Base-by-base conservation (phyloP, 1,140 invertebrate genomes). In the Saxidomus purpurata region DNA sequence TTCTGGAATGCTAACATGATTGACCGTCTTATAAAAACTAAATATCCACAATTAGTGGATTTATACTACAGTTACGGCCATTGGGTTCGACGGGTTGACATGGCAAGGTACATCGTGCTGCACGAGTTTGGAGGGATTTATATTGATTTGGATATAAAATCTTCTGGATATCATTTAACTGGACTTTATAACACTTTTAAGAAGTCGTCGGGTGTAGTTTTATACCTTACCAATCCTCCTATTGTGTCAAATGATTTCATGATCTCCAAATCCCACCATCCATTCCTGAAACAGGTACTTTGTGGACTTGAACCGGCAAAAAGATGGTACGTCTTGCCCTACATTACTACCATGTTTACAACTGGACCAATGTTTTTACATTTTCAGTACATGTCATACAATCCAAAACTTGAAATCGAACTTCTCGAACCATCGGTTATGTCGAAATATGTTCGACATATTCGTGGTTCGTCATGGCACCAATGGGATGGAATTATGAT, bases 291-390 rank as follows among this genome's bases (percentile, higher is more conserved):
- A 49, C 28, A 74, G 34, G 31, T 86, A 22, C 9, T 86, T 3
- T 86, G 83, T 59, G 83, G 63, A 0, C 34, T 86, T 3, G n/a
- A 34, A 34, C 13, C 4, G 19, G 83, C 83, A 19, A 74, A 86
- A 0, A 22, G 34, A 8, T 67, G 63, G 59, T 86, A 52, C 25
- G 25, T 74, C 19, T 34, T 86, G 8, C 83, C 83, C 3, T 86
- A 86, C 36, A 43, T 86, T 2, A 86, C 83, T 52, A 86, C 83
- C n/a, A 86, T 86, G 83, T 74, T 76, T 38, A 43, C 83, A 52
- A 86, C 83, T 13, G 83, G 83, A 36, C 83, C 83, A 31, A 17
- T 47, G 67, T 86, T 52, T 52, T 15, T 86, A 1, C 28, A 31
- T 25, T 15, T 17, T 8, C 38, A 59, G 22, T 25, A 47, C 25